Base-by-base conservation (phyloP, 2,113 vertebrate species). In the Saguinus imperator region DNA sequence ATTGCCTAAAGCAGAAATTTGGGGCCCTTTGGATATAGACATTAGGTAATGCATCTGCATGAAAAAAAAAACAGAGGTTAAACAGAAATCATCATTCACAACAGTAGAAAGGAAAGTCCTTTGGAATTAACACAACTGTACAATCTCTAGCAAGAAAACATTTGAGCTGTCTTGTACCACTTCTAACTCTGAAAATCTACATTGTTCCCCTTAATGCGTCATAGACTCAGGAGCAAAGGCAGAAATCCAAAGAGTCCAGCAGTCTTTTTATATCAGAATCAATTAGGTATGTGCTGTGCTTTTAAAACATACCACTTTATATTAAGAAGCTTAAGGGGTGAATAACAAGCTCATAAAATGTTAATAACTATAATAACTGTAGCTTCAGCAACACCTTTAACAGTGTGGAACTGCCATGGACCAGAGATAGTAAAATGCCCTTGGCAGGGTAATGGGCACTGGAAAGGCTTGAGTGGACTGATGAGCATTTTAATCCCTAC, bases 311-410 rank as follows among this genome's bases (percentile, higher is more conserved):
- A 96, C 81, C 94, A 95, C 97, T 98, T 98, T 96, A 93, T 98
- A 97, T 98, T 98, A 98, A 98, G 96, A 85, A 98, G 95, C 96
- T 98, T 97, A 98, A 97, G 94, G 95, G 98, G 97, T 98, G 98
- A 98, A 98, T 99, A 98, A 98, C 97, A 98, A 98, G 97, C 96
- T 98, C 98, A 98, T 99, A 98, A 99, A 98, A 98, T 97, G 96
- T 98, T 98, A 99, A 98, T 98, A 98, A 98, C 98, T 98, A 87
- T 98, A 98, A 98, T 98, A 98, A 98, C 97, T 97, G 61, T 97
- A 97, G 94, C 94, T 98, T 97, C 93, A 87, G 91, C 0, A 58
- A 52, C 96, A 98, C 96, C 98, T 98, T 98, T 98, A 98, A 98
- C 97, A 92, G 91, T 91, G 98, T 3, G 6, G 95, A 98, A 98